Conservation (phyloP, 2,888 invertebrate genomes). For the Dromius quadrimaculatus region DNA sequence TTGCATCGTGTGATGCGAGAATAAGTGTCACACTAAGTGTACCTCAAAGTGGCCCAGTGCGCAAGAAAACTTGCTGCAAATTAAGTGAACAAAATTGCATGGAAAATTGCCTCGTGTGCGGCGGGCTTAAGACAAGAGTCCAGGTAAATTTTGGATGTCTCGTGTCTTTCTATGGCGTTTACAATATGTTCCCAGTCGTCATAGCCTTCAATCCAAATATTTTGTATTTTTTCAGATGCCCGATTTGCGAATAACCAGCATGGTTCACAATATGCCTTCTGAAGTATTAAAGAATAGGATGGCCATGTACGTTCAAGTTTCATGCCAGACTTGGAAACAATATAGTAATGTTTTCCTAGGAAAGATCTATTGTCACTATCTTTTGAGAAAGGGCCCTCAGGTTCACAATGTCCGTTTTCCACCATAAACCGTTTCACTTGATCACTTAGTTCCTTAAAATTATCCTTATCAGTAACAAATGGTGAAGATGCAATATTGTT, state of each 20-base stretch:
- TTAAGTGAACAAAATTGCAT: no score
- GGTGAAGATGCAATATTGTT: conserved; percentile 29
- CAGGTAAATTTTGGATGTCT: conserved; percentile 52
- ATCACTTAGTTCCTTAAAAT: conserved; percentile 41
- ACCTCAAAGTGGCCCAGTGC: no score
- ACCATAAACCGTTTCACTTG: conserved; percentile 35
- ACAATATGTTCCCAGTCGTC: conserved; percentile 41
- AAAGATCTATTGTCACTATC: conserved; percentile 35
- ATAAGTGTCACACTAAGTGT: no score
- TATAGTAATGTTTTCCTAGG: conserved; percentile 17
- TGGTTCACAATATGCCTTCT: conserved; percentile 54
- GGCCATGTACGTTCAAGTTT: conserved; percentile 54
- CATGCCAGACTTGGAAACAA: conserved; percentile 16
- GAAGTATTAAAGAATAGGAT: conserved; percentile 50
- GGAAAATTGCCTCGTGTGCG: no score
- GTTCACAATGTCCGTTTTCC: conserved; percentile 29
- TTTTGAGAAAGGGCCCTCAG: conserved; percentile 28
- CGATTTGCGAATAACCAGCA: conserved; percentile 53
- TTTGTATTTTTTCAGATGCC: conserved; percentile 55
- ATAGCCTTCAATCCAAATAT: conserved; percentile 52
- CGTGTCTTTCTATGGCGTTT: conserved; percentile 55
- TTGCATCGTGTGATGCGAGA: no score
- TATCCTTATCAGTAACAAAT: conserved; percentile 35
- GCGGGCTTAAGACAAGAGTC: conserved; percentile 48
- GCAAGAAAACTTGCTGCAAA: no score